Evolutionary conservation across 1,140 invertebrate genomes (phyloP).

Genomic region (Achroia grisella): DNA sequence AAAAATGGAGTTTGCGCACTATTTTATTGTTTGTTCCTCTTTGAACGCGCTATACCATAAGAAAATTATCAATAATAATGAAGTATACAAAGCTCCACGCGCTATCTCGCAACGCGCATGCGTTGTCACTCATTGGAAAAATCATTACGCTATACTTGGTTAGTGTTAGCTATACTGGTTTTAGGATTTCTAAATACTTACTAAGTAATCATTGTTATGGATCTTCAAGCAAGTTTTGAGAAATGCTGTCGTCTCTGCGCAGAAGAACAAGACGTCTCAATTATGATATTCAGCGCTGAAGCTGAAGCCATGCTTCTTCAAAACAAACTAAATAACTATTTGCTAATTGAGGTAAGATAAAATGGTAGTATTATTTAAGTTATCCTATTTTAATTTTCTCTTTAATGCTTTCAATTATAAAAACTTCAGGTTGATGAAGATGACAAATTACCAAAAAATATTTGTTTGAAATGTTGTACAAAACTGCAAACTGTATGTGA

Average conservation of each 20-base stretch:
- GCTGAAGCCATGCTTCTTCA: slow-evolving; percentile 62
- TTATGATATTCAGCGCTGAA: slow-evolving; percentile 67
- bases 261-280: slow-evolving; percentile 59
- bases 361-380: neutral
- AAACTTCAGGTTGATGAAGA: slow-evolving; percentile 57
- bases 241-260: slow-evolving; percentile 64
- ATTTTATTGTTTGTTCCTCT: no score
- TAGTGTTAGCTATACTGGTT: slow-evolving; percentile 2
- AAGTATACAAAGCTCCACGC: slow-evolving; percentile 41
- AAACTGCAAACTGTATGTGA: slow-evolving; percentile 64
- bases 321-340: slow-evolving; percentile 63
- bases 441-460: slow-evolving; percentile 67
- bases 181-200: slow-evolving; percentile 6
- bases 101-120: slow-evolving; percentile 54
- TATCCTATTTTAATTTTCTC: neutral
- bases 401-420: neutral
- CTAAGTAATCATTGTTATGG: slow-evolving; percentile 1
- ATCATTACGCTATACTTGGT: slow-evolving; percentile 33
- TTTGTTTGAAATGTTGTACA: slow-evolving; percentile 64
- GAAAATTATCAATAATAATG: slow-evolving; percentile 36
- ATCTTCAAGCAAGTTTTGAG: slow-evolving; percentile 38
- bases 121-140: slow-evolving; percentile 36
- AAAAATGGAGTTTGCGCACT: slow-evolving; percentile 4
- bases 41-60: neutral
- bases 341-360: slow-evolving; percentile 62